Percentiles rank a stretch among this genome's conserved stretches.
Conservation (phyloP, 2,888 invertebrate genomes). For the Drosophila melanosoma region DNA sequence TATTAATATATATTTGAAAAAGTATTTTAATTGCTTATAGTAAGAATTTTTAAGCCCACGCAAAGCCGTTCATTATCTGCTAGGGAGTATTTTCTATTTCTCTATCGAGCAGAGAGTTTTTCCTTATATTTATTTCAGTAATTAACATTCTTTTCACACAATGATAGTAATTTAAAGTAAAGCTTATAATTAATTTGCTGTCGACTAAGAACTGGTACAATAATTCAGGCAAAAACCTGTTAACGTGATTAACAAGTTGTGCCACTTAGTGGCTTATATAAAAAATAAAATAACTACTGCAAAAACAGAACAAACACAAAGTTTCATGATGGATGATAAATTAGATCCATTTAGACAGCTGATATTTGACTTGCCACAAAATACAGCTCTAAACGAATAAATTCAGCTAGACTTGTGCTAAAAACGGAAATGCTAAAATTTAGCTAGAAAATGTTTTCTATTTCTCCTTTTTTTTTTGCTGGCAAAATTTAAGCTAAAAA, state of each 20-base stretch:
- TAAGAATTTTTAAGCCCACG: not conserved
- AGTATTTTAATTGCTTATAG: not conserved
- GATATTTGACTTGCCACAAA: no score
- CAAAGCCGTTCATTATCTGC: not conserved
- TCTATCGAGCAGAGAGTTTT: not conserved
- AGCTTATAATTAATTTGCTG: not conserved
- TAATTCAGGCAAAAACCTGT: not conserved
- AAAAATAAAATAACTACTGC: not conserved
- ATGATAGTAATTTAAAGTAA: not conserved
- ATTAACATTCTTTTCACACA: slow-evolving; percentile 5
- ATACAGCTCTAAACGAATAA: not conserved
- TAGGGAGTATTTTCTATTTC: not conserved
- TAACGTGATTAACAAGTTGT: not conserved
- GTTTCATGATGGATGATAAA: not conserved
- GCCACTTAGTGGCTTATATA: slow-evolving; percentile 10
- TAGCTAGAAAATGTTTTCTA: not conserved
- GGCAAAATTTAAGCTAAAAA: slow-evolving; percentile 49
- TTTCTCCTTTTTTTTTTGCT: not conserved
- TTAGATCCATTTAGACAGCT: not conserved
- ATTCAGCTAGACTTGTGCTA: slow-evolving; percentile 10
- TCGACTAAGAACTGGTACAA: not conserved
- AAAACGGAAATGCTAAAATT: slow-evolving; percentile 24
- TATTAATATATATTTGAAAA: not conserved
- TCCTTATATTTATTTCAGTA: not conserved
- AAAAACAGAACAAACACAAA: not conserved